Evolutionary conservation across 2,797 vertebrate genomes (phyloP).

Genomic region (Leptatherina wallacei): DNA sequence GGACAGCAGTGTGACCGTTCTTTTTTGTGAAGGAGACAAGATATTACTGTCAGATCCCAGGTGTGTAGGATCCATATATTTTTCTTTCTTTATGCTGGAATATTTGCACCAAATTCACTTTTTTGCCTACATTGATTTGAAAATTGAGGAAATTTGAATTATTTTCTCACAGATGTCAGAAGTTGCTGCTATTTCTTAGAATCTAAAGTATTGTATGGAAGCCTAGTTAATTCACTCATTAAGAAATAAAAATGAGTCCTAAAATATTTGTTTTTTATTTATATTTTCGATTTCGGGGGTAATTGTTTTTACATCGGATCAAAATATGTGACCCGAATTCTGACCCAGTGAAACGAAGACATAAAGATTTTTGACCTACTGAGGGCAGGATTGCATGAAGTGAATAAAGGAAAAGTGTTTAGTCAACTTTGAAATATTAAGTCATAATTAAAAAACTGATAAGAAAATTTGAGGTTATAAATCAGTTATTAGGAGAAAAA

Average conservation of each 20-base stretch:
- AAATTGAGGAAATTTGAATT: not conserved
- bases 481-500: no score
- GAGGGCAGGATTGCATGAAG: no score
- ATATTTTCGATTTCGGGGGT: not conserved
- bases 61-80: not conserved
- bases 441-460: no score
- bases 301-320: not conserved
- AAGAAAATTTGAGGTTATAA: no score
- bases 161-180: not conserved
- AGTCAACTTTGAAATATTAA: no score
- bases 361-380: no score
- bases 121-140: constrained; percentile 8
- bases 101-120: constrained; percentile 27
- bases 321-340: not conserved
- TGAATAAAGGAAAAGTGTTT: no score
- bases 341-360: not conserved
- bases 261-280: not conserved
- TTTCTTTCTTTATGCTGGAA: constrained; percentile 1
- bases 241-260: not conserved
- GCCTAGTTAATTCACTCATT: not conserved
- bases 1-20: not conserved
- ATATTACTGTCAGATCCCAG: not conserved
- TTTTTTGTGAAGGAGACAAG: not conserved
- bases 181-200: constrained; percentile 36
- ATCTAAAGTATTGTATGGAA: not conserved